These are phyloP conservation scores for Hucho hucho DNA, from an alignment of 2,113 vertebrate genomes.

Conservation along the genomic window DNA sequence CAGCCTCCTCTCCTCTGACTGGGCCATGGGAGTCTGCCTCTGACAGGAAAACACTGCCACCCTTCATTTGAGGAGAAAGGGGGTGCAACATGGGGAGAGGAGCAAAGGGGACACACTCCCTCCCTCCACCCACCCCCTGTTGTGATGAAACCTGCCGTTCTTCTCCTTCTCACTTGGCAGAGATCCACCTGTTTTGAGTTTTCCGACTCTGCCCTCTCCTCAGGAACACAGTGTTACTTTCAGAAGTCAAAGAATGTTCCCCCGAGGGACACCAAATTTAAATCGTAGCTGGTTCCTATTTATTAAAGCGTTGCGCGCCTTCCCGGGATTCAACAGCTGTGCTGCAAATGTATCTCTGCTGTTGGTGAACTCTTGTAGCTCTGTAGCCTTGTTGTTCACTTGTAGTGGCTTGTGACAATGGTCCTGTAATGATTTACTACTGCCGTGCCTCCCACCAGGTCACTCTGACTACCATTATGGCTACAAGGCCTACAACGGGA, in stretches of 20 bases:
- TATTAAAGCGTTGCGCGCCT: too few species aligned
- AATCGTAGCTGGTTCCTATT: background rate
- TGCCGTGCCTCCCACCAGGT: conserved; percentile 64
- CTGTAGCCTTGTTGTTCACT: background rate
- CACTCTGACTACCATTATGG: conserved; percentile 93
- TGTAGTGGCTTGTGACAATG: background rate
- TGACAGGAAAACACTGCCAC: background rate
- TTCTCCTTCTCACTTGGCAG: background rate
- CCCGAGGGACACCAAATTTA: background rate
- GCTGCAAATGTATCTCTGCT: background rate
- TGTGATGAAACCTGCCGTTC: background rate
- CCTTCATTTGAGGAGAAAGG: background rate
- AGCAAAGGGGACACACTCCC: too few species aligned
- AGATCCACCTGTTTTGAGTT: background rate
- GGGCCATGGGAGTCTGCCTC: background rate
- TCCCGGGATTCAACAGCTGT: background rate
- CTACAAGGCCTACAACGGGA: conserved; percentile 87
- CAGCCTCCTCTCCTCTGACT: background rate
- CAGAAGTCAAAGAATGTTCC: background rate
- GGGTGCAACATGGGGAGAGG: background rate
- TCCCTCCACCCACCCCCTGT: background rate
- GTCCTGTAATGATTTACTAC: background rate
- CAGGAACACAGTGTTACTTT: background rate
- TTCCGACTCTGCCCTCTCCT: background rate
- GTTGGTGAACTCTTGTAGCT: too few species aligned